Conservation (phyloP, 2,113 vertebrate genomes). For the Triplophysa siluroides region DNA sequence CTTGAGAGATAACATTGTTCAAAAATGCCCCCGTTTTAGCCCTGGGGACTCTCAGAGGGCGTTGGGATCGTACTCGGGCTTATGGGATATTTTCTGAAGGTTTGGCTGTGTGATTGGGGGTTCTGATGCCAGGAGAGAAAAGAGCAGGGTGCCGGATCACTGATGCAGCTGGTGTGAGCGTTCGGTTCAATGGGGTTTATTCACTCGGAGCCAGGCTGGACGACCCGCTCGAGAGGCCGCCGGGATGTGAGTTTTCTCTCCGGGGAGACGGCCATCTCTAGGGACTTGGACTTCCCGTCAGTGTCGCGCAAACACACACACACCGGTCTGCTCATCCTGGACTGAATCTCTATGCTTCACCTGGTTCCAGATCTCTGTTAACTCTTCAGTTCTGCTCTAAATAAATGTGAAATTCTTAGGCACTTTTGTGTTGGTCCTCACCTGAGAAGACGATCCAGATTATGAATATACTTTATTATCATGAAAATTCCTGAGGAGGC, state of each 20-base stretch:
- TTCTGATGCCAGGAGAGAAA: not conserved
- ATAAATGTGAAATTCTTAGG: no score
- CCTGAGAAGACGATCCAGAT: no score
- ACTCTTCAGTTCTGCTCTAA: no score
- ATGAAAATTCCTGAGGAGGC: no score
- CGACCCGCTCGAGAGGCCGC: not conserved
- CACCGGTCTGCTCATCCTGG: constrained; percentile 6
- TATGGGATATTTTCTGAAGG: constrained; percentile 17
- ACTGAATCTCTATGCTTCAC: not conserved
- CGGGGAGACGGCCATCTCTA: not conserved
- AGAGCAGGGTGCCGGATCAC: not conserved
- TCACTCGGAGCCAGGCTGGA: constrained; percentile 30
- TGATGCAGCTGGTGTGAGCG: constrained; percentile 11
- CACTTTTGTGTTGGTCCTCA: no score
- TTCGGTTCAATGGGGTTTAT: constrained; percentile 36
- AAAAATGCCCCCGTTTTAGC: constrained; percentile 10
- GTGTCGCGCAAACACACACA: not conserved
- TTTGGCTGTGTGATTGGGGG: not conserved
- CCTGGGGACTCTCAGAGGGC: not conserved
- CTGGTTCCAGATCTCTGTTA: no score
- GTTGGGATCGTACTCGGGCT: constrained; percentile 14
- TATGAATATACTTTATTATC: no score
- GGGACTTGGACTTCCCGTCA: constrained; percentile 20
- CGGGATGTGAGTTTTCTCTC: constrained; percentile 8
- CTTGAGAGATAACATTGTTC: constrained; percentile 18